phyloP scores from a whole-genome alignment of 2,888 invertebrate genomes.

The Cantharis rustica region DNA sequence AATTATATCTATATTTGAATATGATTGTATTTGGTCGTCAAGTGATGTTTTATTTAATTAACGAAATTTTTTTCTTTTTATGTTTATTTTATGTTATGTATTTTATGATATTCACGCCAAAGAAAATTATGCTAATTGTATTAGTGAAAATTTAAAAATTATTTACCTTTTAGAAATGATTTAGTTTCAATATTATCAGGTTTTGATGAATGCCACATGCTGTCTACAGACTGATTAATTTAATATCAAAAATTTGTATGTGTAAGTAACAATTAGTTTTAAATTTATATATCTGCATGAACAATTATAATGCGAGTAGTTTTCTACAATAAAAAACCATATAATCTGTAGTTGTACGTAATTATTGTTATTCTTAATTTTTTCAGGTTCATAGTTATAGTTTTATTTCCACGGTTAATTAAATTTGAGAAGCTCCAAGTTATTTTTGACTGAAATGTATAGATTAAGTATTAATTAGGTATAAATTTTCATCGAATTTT shows the following conservation, averaged over 20 bases:
- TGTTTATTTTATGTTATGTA: neutral
- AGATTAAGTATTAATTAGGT: no score
- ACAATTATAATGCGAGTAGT: slow-evolving; percentile 24
- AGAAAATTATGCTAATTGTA: neutral
- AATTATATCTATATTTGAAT: neutral
- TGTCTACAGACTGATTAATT: slow-evolving; percentile 30
- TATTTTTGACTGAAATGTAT: no score
- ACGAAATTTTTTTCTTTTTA: neutral
- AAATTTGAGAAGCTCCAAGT: no score
- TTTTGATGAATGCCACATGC: slow-evolving; percentile 18
- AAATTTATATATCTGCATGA: slow-evolving; percentile 27
- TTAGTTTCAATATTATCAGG: slow-evolving; percentile 1
- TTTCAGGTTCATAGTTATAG: no score
- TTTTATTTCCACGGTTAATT: no score
- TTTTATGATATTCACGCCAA: neutral
- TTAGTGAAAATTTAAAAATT: neutral
- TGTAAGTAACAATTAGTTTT: slow-evolving; percentile 16
- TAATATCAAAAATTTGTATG: slow-evolving; percentile 26
- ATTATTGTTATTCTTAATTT: neutral
- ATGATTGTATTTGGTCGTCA: neutral
- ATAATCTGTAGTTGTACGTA: neutral
- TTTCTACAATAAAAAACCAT: slow-evolving; percentile 22
- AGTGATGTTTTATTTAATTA: neutral
- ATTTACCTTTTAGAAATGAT: neutral
- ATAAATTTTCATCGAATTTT: no score